Evolutionary conservation across 2,113 vertebrate species (phyloP), one percentile per base, ranked within the genome.

Genomic region (Reinhardtius hippoglossoides): DNA sequence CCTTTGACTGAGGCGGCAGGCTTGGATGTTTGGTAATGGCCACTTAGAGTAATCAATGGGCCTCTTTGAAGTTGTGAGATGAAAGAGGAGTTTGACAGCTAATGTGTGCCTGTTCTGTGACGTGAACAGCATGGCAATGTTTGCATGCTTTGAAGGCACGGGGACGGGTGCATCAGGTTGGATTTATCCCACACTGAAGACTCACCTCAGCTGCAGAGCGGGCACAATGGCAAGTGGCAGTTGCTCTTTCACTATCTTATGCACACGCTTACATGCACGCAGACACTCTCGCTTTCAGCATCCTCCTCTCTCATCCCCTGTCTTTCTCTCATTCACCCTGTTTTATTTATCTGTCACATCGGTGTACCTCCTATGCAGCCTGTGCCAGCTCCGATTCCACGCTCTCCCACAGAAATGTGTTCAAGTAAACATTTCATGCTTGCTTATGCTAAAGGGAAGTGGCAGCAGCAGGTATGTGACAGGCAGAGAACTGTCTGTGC

Each of bases 21-120:
- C 82, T 83, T 26, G 72, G 86, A 93, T 92, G 92, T 93, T 94
- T 92, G 92, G 92, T 94, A 95, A 95, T 92, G 93, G 89, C 93
- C 93, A 94, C 94, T 95, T 95, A 94, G 90, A 92, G 91, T 93
- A 95, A 95, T 95, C 94, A 94, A 94, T 94, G 91, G 88, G 86
- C 72, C 88, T 81, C 92, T 95, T 94, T 94, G 94, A 95, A 94
- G 94, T 93, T 87, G 74, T 55, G 84, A 92, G 93, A 95, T 95
- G 93, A 95, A 94, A 94, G 92, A 88, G 87, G 88, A 91, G 89
- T 93, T 92, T 94, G 94, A 94, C 93, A 91, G 93, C 88, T 92
- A 91, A 93, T 93, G 93, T 91, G 92, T 75, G 93, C 87, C 92
- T 90, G 88, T 93, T 88, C 90, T 70, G 78, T 91, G 89, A 91